Percentiles rank a stretch among this genome's conserved stretches.
phyloP scores from a whole-genome alignment of 2,888 invertebrate species.

The Melieria crassipennis region DNA sequence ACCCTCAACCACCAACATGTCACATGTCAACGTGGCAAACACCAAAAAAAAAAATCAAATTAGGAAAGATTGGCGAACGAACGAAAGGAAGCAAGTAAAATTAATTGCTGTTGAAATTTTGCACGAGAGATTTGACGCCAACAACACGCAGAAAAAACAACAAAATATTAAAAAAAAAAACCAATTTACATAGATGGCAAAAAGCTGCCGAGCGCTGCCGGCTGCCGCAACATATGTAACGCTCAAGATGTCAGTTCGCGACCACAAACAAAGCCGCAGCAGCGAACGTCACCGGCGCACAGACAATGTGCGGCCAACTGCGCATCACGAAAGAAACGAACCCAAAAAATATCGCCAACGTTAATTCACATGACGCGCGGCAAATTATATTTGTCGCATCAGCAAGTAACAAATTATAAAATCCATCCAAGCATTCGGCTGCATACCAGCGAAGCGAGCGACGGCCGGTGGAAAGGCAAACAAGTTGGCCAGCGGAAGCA shows the following conservation, averaged over 20 bases:
- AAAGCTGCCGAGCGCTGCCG: no score
- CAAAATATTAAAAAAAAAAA: neutral
- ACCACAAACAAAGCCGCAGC: no score
- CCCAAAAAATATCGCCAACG: conserved; percentile 29
- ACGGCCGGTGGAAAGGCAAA: neutral
- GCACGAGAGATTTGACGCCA: neutral
- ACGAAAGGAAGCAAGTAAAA: conserved; percentile 4
- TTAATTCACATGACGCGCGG: conserved; percentile 58
- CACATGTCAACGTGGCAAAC: neutral
- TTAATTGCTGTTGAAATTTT: conserved; percentile 20
- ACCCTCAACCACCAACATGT: neutral
- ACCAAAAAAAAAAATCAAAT: no score
- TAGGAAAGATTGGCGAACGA: neutral
- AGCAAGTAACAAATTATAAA: conserved; percentile 57
- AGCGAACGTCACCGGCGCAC: neutral
- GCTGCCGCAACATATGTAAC: no score
- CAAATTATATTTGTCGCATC: conserved; percentile 61
- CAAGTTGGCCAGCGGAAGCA: neutral
- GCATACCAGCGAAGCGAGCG: neutral
- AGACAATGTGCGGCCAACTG: neutral
- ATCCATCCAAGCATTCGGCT: conserved; percentile 35
- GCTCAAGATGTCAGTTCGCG: no score
- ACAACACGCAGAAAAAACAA: neutral
- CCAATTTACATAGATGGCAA: no score
- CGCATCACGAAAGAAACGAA: neutral